Conservation (phyloP, 1,140 invertebrate genomes). For the Dufourea novaeangliae region DNA sequence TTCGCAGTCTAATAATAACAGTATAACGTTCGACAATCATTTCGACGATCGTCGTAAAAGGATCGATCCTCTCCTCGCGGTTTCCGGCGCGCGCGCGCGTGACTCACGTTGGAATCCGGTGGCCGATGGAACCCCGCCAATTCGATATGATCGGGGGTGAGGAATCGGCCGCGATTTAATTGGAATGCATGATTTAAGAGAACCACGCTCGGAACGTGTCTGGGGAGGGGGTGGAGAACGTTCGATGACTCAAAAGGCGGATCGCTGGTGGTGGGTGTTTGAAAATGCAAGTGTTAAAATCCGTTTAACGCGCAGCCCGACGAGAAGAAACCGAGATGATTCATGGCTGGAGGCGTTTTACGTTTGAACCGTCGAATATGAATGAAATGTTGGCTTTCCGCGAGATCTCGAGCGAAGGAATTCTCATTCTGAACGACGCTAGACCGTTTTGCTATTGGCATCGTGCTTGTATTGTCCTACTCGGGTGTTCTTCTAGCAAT, state of each 20-base stretch:
- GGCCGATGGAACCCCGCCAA: conserved; percentile 29
- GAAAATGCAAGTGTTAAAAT: neutral
- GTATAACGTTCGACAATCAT: no score
- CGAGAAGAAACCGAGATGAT: neutral
- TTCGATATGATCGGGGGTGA: conserved; percentile 11
- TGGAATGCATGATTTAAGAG: conserved; percentile 29
- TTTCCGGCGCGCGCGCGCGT: neutral
- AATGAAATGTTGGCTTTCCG: conserved; percentile 8
- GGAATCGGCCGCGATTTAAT: conserved; percentile 23
- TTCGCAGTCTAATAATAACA: no score
- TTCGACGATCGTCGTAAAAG: neutral
- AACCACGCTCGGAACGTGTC: neutral
- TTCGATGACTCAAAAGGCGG: neutral
- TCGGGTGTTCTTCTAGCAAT: no score
- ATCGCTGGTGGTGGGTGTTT: neutral
- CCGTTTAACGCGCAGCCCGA: neutral
- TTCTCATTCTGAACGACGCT: neutral
- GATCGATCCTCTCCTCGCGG: neutral
- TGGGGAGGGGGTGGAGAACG: neutral
- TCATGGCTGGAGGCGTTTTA: conserved; percentile 6
- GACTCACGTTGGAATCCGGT: neutral
- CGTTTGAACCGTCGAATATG: neutral
- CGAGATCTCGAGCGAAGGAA: neutral
- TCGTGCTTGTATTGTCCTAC: neutral
- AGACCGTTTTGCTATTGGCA: neutral